Base-by-base conservation (phyloP, 2,797 vertebrate genomes). In the Lutjanus campechanus region DNA sequence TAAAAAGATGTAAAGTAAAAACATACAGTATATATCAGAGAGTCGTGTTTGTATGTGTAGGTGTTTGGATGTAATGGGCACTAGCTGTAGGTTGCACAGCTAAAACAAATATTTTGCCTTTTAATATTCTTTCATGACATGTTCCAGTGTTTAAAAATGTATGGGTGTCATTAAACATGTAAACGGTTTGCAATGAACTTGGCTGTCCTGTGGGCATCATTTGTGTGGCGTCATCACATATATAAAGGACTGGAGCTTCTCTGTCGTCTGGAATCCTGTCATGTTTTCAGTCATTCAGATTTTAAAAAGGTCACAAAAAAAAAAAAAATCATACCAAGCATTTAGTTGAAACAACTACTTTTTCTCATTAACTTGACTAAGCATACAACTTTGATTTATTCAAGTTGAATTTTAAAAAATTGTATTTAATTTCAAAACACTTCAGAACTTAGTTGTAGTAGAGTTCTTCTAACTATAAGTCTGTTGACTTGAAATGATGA, bases 81-180 rank as follows among this genome's bases (percentile, higher is more conserved):
- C 43, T 47, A 79, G 69, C 60, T 73, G 68, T 74, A 72, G 20
- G 71, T 55, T 75, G 49, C 73, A 74, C 74, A 81, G 75, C 79
- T 53, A 64, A 61, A 84, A 73, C 77, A 50, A 60, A 77, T 50
- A 58, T 58, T 56, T 81, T 84, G 76, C 81, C 79, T 81, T 84
- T 82, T 60, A 69, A n/a, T 68, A 59, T 80, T 82, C 63, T 82
- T 73, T 73, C 17, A 85, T 76, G 61, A 89, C 73, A 77, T 84
- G 82, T 82, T 78, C 54, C 58, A 54, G 67, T 89, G 82, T 88
- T 86, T 77, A 16, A 55, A 87, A 79, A 73, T 79, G 72, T 88
- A 65, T 68, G 64, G 55, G 76, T 79, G 47, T 89, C 79, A 92
- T 84, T 89, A 88, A 91, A 90, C 20, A 69, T 83, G 80, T 73